Evolutionary conservation across 2,113 vertebrate species (phyloP).

Genomic region (Entelurus aequoreus): DNA sequence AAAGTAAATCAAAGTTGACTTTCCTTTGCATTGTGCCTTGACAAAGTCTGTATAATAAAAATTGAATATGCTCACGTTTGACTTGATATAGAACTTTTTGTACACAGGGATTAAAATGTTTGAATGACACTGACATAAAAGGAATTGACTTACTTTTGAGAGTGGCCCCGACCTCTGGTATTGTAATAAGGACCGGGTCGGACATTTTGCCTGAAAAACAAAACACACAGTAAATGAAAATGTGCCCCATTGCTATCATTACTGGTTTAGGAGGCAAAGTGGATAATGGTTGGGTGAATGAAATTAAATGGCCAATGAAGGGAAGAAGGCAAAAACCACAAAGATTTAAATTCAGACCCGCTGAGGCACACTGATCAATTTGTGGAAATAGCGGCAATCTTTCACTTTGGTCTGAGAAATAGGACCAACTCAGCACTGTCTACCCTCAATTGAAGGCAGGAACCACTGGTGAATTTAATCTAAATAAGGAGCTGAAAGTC

Average conservation of each 20-base stretch:
- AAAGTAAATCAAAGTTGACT: no score
- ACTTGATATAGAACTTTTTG: no score
- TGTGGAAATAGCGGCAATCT: constrained; percentile 31
- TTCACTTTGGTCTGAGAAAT: constrained; percentile 24
- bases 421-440: constrained; percentile 7
- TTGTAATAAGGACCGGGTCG: constrained; percentile 29
- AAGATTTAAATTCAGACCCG: constrained; percentile 5
- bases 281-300: neutral
- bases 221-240: neutral
- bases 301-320: constrained; percentile 18
- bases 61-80: no score
- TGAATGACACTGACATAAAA: neutral
- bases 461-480: neutral
- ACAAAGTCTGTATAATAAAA: no score
- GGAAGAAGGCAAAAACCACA: constrained; percentile 22
- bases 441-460: constrained; percentile 11
- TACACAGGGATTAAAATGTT: neutral
- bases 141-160: constrained; percentile 9
- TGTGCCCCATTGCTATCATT: neutral
- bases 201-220: constrained; percentile 43
- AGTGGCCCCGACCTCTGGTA: constrained; percentile 41
- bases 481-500: constrained; percentile 6
- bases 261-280: constrained; percentile 1
- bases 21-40: no score
- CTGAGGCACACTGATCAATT: constrained; percentile 27